Evolutionary conservation across 2,888 invertebrate species (phyloP), one percentile per base, ranked within the genome.

Genomic region (Yponomeuta malinellus): DNA sequence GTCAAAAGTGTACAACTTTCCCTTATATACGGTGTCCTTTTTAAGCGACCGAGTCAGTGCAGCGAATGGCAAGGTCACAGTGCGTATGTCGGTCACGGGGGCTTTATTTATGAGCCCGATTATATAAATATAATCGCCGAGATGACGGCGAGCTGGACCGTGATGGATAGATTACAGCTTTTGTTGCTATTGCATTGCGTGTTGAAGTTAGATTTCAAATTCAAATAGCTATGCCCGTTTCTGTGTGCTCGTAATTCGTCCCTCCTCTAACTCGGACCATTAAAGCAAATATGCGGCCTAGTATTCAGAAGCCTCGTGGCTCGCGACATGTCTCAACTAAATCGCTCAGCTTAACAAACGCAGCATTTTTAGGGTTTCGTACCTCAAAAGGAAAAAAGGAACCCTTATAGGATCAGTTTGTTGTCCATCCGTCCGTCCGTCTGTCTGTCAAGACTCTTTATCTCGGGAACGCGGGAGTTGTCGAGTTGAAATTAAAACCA

Each of bases 11-110:
- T 33, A 10, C 10, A 65, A 65, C 65, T 65, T 65, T 65, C 65
- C 65, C 65, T 65, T 65, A 65, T 65, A 65, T 33, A 65, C 29
- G 33, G 12, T 33, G 65, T 65, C 65, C 65, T 65, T 65, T 65
- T 65, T 65, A 6, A 29, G 29, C 12, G 52, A 10, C 33, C 31
- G 33, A 65, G 65, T 29, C 65, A 65, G 65, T 65, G 31, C 29
- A n/a, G 63, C 65, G 65, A 65, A 65, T 65, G 65, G 31, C 65
- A 65, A 65, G 65, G 23, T 65, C 33, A 10, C 29, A 65, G 15
- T 59, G 52, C 52, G 52, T 15, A 59, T 59, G 52, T 59, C 52
- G 52, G 52, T 59, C 52, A 59, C 52, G 12, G 52, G 52, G 52
- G 52, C 52, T 15, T 59, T 59, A 59, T 59, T 59, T 59, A 59